phyloP scores from a whole-genome alignment of 2,797 vertebrate genomes.

The Hydrocynus forskahlii region DNA sequence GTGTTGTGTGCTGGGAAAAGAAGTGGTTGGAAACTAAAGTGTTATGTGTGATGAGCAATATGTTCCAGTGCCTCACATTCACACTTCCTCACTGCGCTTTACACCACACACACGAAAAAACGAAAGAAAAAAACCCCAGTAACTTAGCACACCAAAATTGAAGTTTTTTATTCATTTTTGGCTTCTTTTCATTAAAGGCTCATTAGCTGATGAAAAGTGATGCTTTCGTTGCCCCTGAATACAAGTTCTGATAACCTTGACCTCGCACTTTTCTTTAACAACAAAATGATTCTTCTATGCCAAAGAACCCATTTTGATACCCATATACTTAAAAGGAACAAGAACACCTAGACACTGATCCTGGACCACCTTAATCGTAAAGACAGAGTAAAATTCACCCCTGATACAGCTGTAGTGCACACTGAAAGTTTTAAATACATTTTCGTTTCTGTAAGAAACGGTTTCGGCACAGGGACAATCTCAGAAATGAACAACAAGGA shows the following conservation, averaged over 20 bases:
- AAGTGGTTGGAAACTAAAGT: conserved; percentile 45
- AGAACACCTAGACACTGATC: no score
- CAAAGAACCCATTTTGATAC: background rate
- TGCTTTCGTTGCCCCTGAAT: background rate
- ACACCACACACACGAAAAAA: background rate
- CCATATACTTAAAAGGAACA: no score
- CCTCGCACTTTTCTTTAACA: background rate
- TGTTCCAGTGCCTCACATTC: conserved; percentile 44
- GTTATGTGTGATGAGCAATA: conserved; percentile 36
- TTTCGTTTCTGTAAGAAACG: no score
- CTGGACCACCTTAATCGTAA: no score
- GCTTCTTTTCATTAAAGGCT: background rate
- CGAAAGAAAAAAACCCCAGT: no score
- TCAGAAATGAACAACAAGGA: no score
- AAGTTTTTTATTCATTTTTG: background rate
- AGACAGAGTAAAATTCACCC: no score
- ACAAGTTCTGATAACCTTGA: background rate
- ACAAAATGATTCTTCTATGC: no score
- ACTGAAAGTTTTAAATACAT: no score
- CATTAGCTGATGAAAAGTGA: conserved; percentile 6
- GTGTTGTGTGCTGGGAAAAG: conserved; percentile 23
- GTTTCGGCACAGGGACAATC: no score
- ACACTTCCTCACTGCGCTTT: conserved; percentile 31
- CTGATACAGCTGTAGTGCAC: no score
- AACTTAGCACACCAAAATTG: background rate